Base-by-base conservation (phyloP, 2,113 vertebrate genomes). In the Gasterosteus aculeatus region DNA sequence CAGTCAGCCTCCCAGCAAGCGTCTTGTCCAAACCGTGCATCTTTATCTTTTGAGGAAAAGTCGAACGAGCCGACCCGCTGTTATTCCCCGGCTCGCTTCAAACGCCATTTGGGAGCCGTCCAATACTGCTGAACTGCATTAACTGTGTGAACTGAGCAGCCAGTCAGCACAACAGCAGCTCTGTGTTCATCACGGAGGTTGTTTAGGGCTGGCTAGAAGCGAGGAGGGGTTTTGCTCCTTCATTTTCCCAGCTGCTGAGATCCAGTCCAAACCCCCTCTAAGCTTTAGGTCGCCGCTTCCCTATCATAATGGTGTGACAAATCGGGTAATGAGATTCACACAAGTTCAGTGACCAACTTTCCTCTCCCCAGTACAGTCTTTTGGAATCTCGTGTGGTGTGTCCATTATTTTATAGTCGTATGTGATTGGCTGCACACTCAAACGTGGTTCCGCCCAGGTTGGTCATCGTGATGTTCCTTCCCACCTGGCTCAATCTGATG, bases 241-340 rank as follows among this genome's bases (percentile, higher is more conserved):
- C 53, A 49, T 54, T 69, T 77, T 77, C 53, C 69, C 49, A 12
- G 69, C 33, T 6, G 41, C 54, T 70, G 78, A 61, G 70, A 69
- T 49, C 26, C 65, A n/a, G 41, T 61, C 41, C 2, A 11, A 47
- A 54, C 51, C 42, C 1, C 15, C 33, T 61, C 41, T 18, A 65
- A 53, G 72, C 80, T 69, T 22, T 2, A 51, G 77, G 69, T 72
- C 29, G 1, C 72, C 3, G 69, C 77, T 65, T 46, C 69, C 63
- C 64, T 54, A 10, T 71, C 69, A 39, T 57, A 66, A 67, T 41
- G 69, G 26, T 38, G 6, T 62, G 63, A 76, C 78, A 76, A 76
- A 82, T 72, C 70, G 26, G 62, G 22, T 61, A 26, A 46, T 59
- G 64, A 67, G 60, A 59, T 46, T 75, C 47, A 53, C n/a, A 69